These are phyloP conservation scores for Colletes collaris DNA, from an alignment of 2,888 invertebrate species.

Conservation along the genomic window DNA sequence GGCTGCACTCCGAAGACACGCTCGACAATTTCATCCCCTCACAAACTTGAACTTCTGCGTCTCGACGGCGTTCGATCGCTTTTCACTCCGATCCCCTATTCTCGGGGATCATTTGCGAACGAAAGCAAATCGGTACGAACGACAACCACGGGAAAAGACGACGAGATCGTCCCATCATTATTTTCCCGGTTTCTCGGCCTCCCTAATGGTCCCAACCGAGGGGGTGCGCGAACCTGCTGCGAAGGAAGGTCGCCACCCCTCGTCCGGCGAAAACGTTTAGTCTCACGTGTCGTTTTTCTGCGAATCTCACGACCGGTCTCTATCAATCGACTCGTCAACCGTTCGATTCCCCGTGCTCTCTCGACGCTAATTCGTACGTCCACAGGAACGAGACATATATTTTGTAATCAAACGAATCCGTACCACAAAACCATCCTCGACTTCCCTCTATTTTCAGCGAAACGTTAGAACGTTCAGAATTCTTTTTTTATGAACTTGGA, in stretches of 20 bases:
- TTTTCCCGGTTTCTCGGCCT: constrained; percentile 22
- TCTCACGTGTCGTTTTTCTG: constrained; percentile 24
- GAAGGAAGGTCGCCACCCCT: constrained; percentile 26
- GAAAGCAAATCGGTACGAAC: background rate
- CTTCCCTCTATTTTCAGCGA: too few relatives aligned
- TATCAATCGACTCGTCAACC: constrained; percentile 6
- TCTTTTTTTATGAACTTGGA: too few relatives aligned
- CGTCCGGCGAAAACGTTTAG: constrained; percentile 33
- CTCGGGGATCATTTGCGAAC: constrained; percentile 16
- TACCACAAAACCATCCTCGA: too few relatives aligned
- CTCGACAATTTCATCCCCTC: too few relatives aligned
- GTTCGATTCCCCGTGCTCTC: background rate
- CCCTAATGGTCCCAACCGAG: constrained; percentile 33
- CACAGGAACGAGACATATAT: too few relatives aligned
- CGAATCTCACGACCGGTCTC: constrained; percentile 1
- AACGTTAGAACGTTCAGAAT: too few relatives aligned
- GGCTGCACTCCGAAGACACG: too few relatives aligned
- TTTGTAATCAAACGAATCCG: too few relatives aligned
- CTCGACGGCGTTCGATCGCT: constrained; percentile 4
- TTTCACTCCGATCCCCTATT: background rate
- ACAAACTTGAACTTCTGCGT: background rate
- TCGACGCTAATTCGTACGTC: too few relatives aligned
- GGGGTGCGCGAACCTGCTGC: background rate
- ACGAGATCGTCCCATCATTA: constrained; percentile 31
- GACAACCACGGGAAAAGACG: constrained; percentile 19